phyloP scores from a whole-genome alignment of 2,888 invertebrate genomes.

The Trichopria drosophilae region DNA sequence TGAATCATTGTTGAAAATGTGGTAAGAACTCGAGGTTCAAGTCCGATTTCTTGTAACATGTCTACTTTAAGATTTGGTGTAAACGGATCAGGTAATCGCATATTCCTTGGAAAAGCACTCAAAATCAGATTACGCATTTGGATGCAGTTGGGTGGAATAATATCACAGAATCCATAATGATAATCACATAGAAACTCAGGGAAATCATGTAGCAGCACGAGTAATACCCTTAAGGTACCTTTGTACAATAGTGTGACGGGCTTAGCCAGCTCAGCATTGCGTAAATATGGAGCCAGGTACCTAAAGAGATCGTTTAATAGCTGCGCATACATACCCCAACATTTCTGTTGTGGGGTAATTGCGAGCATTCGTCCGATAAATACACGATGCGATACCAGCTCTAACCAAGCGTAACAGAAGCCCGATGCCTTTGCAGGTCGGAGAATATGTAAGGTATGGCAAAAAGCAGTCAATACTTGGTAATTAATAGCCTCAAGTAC shows the following conservation, averaged over 20 bases:
- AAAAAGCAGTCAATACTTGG: slow-evolving; percentile 92
- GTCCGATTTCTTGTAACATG: slow-evolving; percentile 83
- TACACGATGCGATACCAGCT: slow-evolving; percentile 93
- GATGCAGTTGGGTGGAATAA: slow-evolving; percentile 98
- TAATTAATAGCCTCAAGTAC: slow-evolving; percentile 93
- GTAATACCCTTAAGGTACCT: slow-evolving; percentile 89
- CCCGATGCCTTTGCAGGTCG: slow-evolving; percentile 92
- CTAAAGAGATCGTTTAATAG: slow-evolving; percentile 94
- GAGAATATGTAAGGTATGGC: slow-evolving; percentile 91
- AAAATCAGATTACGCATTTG: slow-evolving; percentile 98
- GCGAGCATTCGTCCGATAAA: slow-evolving; percentile 94
- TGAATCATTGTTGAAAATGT: slow-evolving; percentile 87
- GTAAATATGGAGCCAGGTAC: slow-evolving; percentile 93
- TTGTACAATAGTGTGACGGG: slow-evolving; percentile 94
- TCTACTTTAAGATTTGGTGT: slow-evolving; percentile 96
- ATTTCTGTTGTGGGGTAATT: slow-evolving; percentile 88
- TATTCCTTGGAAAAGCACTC: slow-evolving; percentile 96
- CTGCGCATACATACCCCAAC: slow-evolving; percentile 97
- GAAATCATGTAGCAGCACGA: slow-evolving; percentile 97
- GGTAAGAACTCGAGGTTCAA: slow-evolving; percentile 85
- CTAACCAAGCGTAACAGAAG: slow-evolving; percentile 98
- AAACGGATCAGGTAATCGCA: slow-evolving; percentile 98
- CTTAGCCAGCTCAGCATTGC: slow-evolving; percentile 92
- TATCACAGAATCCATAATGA: slow-evolving; percentile 98
- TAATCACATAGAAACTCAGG: slow-evolving; percentile 99